These are phyloP conservation scores for Campaea margaritaria DNA, from an alignment of 2,888 invertebrate genomes.

Conservation along the genomic window DNA sequence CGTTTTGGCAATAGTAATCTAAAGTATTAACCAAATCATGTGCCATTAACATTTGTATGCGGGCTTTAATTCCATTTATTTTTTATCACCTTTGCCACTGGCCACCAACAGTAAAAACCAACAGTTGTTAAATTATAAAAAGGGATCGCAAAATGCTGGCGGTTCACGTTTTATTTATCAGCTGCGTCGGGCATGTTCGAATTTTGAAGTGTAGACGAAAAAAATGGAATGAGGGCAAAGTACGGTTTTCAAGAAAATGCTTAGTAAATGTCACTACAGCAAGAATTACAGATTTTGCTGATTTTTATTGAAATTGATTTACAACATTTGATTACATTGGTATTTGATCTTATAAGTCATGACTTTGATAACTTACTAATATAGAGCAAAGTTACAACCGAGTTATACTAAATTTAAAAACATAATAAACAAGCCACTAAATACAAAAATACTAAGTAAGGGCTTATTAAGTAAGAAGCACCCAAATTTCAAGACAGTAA, in stretches of 20 bases:
- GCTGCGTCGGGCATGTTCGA: slow-evolving; percentile 32
- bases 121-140: slow-evolving; percentile 30
- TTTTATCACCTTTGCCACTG: slow-evolving; percentile 44
- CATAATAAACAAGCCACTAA: no score
- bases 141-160: slow-evolving; percentile 23
- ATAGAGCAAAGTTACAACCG: no score
- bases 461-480: no score
- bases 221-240: slow-evolving; percentile 33
- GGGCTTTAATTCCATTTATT: slow-evolving; percentile 52
- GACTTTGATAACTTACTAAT: no score
- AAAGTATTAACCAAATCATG: slow-evolving; percentile 17
- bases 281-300: slow-evolving; percentile 19
- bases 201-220: slow-evolving; percentile 39
- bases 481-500: no score
- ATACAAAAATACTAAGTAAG: no score
- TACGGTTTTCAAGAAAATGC: slow-evolving; percentile 28
- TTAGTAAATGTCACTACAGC: slow-evolving; percentile 10
- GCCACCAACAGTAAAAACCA: slow-evolving; percentile 27
- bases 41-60: slow-evolving; percentile 46
- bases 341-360: no score
- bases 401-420: no score
- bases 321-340: no score
- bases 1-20: slow-evolving; percentile 13
- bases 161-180: slow-evolving; percentile 18
- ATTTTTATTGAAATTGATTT: neutral